phyloP scores from a whole-genome alignment of 2,888 invertebrate species.

The Galerucella pusilla region DNA sequence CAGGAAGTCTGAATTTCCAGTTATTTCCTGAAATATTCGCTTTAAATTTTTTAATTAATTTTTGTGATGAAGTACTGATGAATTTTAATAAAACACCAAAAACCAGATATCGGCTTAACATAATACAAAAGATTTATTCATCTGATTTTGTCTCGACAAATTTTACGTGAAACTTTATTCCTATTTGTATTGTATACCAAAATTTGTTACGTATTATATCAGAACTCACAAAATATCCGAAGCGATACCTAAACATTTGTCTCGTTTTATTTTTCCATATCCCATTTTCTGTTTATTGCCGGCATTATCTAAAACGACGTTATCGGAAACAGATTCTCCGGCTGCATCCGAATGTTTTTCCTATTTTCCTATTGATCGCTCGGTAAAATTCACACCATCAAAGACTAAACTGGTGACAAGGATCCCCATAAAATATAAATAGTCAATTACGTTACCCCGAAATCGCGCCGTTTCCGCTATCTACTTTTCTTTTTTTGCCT shows the following conservation, averaged over 20 bases:
- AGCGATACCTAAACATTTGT: conserved; percentile 4
- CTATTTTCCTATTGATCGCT: conserved; percentile 32
- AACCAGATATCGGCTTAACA: too few species aligned
- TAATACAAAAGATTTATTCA: too few species aligned
- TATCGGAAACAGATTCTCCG: conserved; percentile 33
- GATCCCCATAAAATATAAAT: conserved; percentile 33
- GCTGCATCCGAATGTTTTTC: conserved; percentile 34
- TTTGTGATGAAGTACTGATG: too few species aligned
- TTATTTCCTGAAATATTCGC: too few species aligned
- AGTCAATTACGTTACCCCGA: conserved; percentile 32
- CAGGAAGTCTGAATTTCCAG: too few species aligned
- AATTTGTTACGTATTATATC: background rate
- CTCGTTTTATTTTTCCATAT: conserved; percentile 21
- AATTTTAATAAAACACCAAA: background rate
- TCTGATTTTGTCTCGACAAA: background rate
- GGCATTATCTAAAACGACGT: conserved; percentile 30
- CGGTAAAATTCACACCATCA: conserved; percentile 32
- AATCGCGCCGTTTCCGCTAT: conserved; percentile 20
- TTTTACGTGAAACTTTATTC: background rate
- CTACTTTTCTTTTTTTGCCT: conserved; percentile 3
- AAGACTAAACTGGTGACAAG: conserved; percentile 37
- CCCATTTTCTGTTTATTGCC: conserved; percentile 13
- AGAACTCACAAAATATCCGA: background rate
- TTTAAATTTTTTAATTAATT: too few species aligned
- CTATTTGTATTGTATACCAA: background rate